These are phyloP conservation scores for Hippolais icterina DNA, from an alignment of 2,113 vertebrate species.

Conservation along the genomic window DNA sequence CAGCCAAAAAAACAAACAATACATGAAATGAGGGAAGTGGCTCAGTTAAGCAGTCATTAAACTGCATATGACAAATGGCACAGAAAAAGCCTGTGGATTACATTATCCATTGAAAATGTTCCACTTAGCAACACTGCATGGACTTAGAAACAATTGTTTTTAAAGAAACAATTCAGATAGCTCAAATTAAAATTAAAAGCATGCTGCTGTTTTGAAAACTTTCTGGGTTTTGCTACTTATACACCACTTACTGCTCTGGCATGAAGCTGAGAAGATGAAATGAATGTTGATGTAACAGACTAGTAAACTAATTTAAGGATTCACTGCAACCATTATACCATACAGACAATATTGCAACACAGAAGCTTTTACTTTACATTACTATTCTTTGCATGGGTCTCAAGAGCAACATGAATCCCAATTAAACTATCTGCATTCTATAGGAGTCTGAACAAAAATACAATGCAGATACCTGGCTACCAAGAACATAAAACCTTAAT, in stretches of 20 bases:
- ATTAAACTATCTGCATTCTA: conserved; percentile 69
- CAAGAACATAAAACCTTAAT: conserved; percentile 31
- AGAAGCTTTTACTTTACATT: conserved; percentile 65
- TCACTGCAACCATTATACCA: conserved; percentile 33
- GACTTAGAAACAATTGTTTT: conserved; percentile 48
- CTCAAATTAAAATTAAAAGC: conserved; percentile 61
- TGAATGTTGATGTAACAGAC: conserved; percentile 64
- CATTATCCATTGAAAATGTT: conserved; percentile 56
- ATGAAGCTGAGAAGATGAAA: conserved; percentile 71
- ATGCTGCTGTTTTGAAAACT: conserved; percentile 56
- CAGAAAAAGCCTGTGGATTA: conserved; percentile 32
- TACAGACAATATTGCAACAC: conserved; percentile 43
- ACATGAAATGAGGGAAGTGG: conserved; percentile 49
- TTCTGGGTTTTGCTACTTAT: conserved; percentile 47
- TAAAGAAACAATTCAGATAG: conserved; percentile 41
- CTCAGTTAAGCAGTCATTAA: conserved; percentile 52
- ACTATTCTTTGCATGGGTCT: conserved; percentile 59
- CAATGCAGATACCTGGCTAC: background rate
- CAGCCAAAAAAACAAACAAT: conserved; percentile 66
- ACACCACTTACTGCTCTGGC: conserved; percentile 57
- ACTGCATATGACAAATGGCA: conserved; percentile 49
- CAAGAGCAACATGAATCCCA: conserved; percentile 74
- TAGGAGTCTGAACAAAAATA: conserved; percentile 60
- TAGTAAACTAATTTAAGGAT: conserved; percentile 72
- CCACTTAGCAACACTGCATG: conserved; percentile 53